A percentile compares a stretch with the other conserved stretches of the same genome.
phyloP scores from a whole-genome alignment of 35 echinoderm and acorn worm genomes.

The Apostichopus californicus region DNA sequence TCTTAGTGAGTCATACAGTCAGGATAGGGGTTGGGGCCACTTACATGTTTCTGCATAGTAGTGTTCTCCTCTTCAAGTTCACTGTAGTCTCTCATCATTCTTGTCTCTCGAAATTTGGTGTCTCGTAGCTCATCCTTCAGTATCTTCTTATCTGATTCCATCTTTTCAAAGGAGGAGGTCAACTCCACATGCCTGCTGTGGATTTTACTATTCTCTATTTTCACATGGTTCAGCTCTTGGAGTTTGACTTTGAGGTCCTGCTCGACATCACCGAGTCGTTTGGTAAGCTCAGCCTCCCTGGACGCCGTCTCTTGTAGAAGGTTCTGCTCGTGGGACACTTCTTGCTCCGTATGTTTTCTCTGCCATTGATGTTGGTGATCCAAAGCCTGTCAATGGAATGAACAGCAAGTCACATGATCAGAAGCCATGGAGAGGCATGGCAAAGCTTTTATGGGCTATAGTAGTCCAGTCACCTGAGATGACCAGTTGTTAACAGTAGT shows the following conservation, averaged over 20 bases:
- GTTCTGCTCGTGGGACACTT: slow-evolving; percentile 85
- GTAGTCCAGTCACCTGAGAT: no score
- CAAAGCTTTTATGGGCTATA: background rate
- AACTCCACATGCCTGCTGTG: slow-evolving; percentile 69
- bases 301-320: slow-evolving; percentile 88
- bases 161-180: slow-evolving; percentile 64
- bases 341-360: slow-evolving; percentile 73
- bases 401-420: background rate
- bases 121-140: slow-evolving; percentile 88
- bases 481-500: no score
- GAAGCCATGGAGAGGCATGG: background rate
- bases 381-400: slow-evolving; percentile 63
- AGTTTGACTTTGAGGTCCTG: slow-evolving; percentile 62
- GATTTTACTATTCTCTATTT: slow-evolving; percentile 84
- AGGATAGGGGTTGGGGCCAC: background rate
- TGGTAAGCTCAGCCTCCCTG: slow-evolving; percentile 77
- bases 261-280: slow-evolving; percentile 75
- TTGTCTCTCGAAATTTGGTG: slow-evolving; percentile 82
- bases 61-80: slow-evolving; percentile 99
- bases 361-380: slow-evolving; percentile 74
- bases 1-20: no score
- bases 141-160: slow-evolving; percentile 66
- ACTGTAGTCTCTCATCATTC: slow-evolving; percentile 92
- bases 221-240: slow-evolving; percentile 69
- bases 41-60: slow-evolving; percentile 97